Evolutionary conservation across 2,888 invertebrate genomes (phyloP), one percentile per base, ranked within the genome.

Genomic region (Dastarcus helophoroides): DNA sequence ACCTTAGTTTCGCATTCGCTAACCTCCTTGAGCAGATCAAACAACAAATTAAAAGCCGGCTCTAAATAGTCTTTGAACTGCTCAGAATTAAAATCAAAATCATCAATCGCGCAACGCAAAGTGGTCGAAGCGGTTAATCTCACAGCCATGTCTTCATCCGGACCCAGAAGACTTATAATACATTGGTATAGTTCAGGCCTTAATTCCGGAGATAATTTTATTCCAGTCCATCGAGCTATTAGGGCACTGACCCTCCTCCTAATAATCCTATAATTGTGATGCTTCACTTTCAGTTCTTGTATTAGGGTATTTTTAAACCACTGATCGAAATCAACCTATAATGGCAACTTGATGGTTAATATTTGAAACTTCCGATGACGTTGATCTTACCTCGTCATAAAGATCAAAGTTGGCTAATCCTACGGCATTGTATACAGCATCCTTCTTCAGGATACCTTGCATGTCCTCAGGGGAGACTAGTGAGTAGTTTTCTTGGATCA

Each of bases 1-100:
- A 79, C 79, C 66, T 93, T 94, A 2, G 90, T 89, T 59, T 94
- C 93, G 63, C 89, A 90, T 63, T 91, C 90, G 41, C 76, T 73
- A 0, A 84, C 83, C 56, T 89, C 86, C 55, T 86, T 84, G 47
- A 95, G 64, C 41, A 95, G 68, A 35, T 73, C 70, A 61, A 90
- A 91, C 7, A 93, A 67, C 31, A 83, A 70, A 33, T 77, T 72
- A 51, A 91, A 88, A 3, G 78, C 71, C 14, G 79, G 70, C 35
- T 84, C 79, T 38, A 90, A 70, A 59, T 76, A 91, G 11, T 86
- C 85, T 38, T 79, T 68, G 58, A 94, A 93, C 53, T 84, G 79
- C 38, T 86, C 83, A 1, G 79, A 73, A 48, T 80, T 78, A 62
- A 94, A 95, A 53, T 89, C 86, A 64, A 93, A 93, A 60, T 91